These are phyloP conservation scores for Zeus faber DNA, from an alignment of 2,113 vertebrate genomes.

Conservation along the genomic window DNA sequence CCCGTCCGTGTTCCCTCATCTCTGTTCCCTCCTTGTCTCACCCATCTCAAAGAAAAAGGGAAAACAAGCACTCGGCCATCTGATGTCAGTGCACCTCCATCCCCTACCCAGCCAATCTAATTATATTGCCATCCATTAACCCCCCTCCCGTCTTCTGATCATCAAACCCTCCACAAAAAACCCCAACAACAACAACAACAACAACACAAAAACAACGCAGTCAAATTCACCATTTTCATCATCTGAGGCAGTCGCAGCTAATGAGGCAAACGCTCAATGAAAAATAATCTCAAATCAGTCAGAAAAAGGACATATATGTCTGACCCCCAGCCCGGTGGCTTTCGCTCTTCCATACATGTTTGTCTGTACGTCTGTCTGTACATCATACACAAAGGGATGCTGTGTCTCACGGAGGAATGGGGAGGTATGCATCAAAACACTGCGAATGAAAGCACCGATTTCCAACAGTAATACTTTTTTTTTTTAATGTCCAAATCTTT, in stretches of 20 bases:
- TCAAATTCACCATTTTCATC: background rate
- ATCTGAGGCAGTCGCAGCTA: too few species aligned
- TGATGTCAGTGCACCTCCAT: constrained; percentile 26
- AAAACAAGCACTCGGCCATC: constrained; percentile 43
- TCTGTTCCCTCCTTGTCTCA: constrained; percentile 13
- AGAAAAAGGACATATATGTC: constrained; percentile 4
- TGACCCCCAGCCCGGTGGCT: background rate
- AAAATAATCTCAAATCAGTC: background rate
- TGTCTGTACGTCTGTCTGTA: constrained; percentile 3
- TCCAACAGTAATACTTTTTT: too few species aligned
- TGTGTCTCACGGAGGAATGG: constrained; percentile 22
- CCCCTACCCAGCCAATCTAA: constrained; percentile 38
- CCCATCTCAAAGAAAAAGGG: constrained; percentile 44
- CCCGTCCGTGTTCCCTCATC: too few species aligned
- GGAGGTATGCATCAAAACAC: constrained; percentile 7
- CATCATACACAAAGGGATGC: constrained; percentile 46
- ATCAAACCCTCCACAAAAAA: background rate
- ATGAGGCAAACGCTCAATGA: too few species aligned
- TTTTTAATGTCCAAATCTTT: constrained; percentile 22
- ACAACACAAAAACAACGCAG: background rate
- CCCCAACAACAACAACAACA: too few species aligned
- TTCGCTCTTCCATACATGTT: constrained; percentile 2
- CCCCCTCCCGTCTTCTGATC: constrained; percentile 10
- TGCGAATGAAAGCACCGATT: too few species aligned
- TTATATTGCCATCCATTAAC: constrained; percentile 13